A percentile compares a stretch with the other conserved stretches of the same genome.
phyloP scores from a whole-genome alignment of 2,113 vertebrate genomes.

The Cacatua alba region DNA sequence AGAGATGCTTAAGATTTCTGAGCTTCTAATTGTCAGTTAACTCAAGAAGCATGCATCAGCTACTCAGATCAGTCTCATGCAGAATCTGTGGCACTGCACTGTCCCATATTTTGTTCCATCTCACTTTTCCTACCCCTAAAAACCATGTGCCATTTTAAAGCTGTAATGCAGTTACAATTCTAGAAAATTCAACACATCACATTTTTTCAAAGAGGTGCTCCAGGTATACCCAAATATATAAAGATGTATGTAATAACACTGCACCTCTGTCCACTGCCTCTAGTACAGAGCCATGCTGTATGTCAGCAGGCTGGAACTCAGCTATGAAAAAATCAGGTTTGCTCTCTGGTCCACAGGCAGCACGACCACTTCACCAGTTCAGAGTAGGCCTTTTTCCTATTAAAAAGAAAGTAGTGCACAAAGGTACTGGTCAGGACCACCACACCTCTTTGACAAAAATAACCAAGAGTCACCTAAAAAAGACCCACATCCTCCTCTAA shows the following conservation, averaged over 20 bases:
- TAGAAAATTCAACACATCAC: background rate
- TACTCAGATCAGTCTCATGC: background rate
- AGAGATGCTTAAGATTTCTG: background rate
- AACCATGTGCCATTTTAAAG: background rate
- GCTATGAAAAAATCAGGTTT: background rate
- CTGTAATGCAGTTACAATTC: background rate
- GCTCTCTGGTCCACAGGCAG: background rate
- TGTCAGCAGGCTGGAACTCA: background rate
- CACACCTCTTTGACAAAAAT: background rate
- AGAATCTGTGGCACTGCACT: background rate
- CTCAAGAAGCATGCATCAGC: background rate
- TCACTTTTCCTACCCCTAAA: background rate
- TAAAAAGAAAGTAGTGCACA: background rate
- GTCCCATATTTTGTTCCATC: background rate
- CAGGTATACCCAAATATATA: background rate
- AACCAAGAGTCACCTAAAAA: background rate
- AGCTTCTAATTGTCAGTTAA: background rate
- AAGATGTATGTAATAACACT: background rate
- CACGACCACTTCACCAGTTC: background rate
- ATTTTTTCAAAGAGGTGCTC: background rate
- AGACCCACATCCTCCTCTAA: background rate
- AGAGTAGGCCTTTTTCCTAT: background rate
- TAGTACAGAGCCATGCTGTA: background rate
- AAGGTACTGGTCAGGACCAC: background rate
- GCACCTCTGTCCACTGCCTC: background rate